A percentile compares a stretch with the other conserved stretches of the same genome.
Conservation (phyloP, 2,113 vertebrate genomes). For the Polyodon spathula region DNA sequence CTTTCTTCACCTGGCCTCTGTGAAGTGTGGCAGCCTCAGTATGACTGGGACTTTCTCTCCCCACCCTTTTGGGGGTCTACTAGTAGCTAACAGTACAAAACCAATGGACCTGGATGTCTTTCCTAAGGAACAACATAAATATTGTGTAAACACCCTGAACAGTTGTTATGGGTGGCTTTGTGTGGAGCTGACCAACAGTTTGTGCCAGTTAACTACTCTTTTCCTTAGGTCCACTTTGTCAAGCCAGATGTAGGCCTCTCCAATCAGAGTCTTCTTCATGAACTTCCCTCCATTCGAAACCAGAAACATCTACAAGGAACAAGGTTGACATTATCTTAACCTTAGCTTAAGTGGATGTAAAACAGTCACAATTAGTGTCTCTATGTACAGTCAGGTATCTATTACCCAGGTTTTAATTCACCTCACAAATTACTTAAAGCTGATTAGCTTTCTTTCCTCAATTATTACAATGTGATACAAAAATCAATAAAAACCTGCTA, state of each 20-base stretch:
- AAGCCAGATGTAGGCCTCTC: conserved; percentile 96
- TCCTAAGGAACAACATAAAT: too few relatives aligned
- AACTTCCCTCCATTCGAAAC: conserved; percentile 97
- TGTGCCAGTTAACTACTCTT: conserved; percentile 97
- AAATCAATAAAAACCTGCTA: too few relatives aligned
- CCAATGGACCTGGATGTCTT: conserved; percentile 30
- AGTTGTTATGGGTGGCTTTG: conserved; percentile 62
- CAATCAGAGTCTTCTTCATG: conserved; percentile 97
- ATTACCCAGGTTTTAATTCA: too few relatives aligned
- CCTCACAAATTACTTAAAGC: too few relatives aligned
- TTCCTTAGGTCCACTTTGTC: conserved; percentile 98
- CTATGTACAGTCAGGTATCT: too few relatives aligned
- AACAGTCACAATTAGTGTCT: too few relatives aligned
- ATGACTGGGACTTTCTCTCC: conserved; percentile 25
- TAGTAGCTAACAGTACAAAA: conserved; percentile 26
- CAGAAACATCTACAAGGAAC: conserved; percentile 72
- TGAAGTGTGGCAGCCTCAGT: background rate
- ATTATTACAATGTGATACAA: too few relatives aligned
- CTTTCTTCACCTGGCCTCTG: background rate
- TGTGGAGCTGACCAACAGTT: conserved; percentile 81
- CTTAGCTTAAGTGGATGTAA: too few relatives aligned
- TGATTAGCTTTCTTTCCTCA: too few relatives aligned
- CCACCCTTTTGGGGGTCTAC: background rate
- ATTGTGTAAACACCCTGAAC: too few relatives aligned
- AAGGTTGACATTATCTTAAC: background rate